Evolutionary conservation across 2,888 invertebrate genomes (phyloP).

Genomic region (Crioceris asparagi): DNA sequence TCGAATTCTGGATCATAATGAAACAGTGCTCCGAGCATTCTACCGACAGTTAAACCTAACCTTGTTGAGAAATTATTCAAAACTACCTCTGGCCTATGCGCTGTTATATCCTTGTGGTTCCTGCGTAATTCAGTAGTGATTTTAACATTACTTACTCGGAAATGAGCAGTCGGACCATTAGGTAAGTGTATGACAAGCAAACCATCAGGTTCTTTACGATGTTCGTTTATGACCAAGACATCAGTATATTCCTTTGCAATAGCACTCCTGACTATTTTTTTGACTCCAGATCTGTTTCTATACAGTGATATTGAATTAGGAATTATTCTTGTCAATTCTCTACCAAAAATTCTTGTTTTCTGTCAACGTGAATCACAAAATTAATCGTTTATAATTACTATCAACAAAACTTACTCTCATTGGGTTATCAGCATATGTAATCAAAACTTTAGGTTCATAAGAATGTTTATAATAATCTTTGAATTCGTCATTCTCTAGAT

Average conservation of each 20-base stretch:
- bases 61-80: slow-evolving; percentile 94
- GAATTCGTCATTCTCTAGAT: slow-evolving; percentile 77
- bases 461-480: slow-evolving; percentile 73
- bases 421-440: slow-evolving; percentile 91
- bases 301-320: slow-evolving; percentile 85
- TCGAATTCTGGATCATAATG: slow-evolving; percentile 93
- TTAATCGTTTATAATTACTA: neutral
- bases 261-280: slow-evolving; percentile 84
- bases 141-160: slow-evolving; percentile 85
- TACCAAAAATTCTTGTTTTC: slow-evolving; percentile 85
- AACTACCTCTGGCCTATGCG: slow-evolving; percentile 89
- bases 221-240: slow-evolving; percentile 87
- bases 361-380: slow-evolving; percentile 21
- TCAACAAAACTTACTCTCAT: slow-evolving; percentile 39
- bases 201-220: slow-evolving; percentile 85
- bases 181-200: slow-evolving; percentile 89
- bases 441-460: slow-evolving; percentile 90
- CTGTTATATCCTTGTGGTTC: slow-evolving; percentile 69
- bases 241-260: slow-evolving; percentile 73
- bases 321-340: slow-evolving; percentile 81
- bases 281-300: slow-evolving; percentile 81
- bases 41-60: slow-evolving; percentile 78
- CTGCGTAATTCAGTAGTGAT: slow-evolving; percentile 77
- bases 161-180: slow-evolving; percentile 93
- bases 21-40: slow-evolving; percentile 90